Evolutionary conservation across 1,140 invertebrate genomes (phyloP).

Genomic region (Macrobrachium rosenbergii): DNA sequence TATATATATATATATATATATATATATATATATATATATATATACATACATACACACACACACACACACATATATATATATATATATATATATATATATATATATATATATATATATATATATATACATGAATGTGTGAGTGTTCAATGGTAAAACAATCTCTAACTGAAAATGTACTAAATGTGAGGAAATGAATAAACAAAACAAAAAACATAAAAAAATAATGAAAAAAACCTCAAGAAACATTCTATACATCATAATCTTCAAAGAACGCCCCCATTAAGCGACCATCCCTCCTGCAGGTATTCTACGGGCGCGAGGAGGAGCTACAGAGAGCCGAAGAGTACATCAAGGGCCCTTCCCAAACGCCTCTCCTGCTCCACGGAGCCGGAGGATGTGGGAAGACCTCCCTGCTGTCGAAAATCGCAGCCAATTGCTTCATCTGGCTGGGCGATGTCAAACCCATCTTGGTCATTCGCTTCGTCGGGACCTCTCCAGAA

Average conservation of each 20-base stretch:
- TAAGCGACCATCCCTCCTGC: background rate
- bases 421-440: constrained; percentile 85
- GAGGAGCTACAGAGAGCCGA: constrained; percentile 86
- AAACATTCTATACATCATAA: background rate
- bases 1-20: too few species aligned
- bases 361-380: constrained; percentile 91
- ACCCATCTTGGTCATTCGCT: constrained; percentile 91
- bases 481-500: constrained; percentile 96
- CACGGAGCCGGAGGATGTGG: constrained; percentile 97
- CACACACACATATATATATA: background rate
- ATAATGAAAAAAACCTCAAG: background rate
- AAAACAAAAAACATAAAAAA: background rate
- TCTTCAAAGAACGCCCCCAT: background rate
- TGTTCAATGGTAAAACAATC: background rate
- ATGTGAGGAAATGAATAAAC: too few species aligned
- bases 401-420: constrained; percentile 95
- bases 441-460: constrained; percentile 80
- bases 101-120: background rate
- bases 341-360: constrained; percentile 84
- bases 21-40: too few species aligned
- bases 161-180: too few species aligned
- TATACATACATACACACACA: too few species aligned
- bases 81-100: background rate
- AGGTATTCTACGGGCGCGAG: constrained; percentile 95
- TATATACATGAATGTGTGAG: background rate